phyloP scores from a whole-genome alignment of 2,888 invertebrate species.

The Thymelicus acteon region DNA sequence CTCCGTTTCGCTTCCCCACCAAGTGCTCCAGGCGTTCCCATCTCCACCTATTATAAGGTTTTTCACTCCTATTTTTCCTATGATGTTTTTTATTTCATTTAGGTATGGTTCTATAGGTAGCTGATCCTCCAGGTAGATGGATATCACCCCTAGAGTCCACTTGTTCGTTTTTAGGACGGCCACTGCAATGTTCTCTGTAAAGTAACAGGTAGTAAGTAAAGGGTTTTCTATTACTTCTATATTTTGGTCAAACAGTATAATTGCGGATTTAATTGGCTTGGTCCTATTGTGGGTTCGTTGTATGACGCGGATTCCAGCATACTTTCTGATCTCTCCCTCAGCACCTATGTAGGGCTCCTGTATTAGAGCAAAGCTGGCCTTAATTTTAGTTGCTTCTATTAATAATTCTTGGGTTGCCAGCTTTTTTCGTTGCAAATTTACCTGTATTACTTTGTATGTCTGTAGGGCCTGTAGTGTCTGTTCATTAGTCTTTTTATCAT shows the following conservation, averaged over 20 bases:
- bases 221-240: slow-evolving; percentile 22
- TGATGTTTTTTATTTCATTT: neutral
- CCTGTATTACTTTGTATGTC: neutral
- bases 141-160: slow-evolving; percentile 30
- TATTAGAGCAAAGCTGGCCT: slow-evolving; percentile 6
- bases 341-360: slow-evolving; percentile 36
- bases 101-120: slow-evolving; percentile 30
- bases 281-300: slow-evolving; percentile 40
- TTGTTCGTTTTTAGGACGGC: slow-evolving; percentile 26
- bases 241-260: slow-evolving; percentile 28
- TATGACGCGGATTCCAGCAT: slow-evolving; percentile 12
- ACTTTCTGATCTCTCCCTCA: slow-evolving; percentile 5
- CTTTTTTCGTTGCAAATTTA: slow-evolving; percentile 9
- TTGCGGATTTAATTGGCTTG: slow-evolving; percentile 37
- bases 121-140: slow-evolving; percentile 32
- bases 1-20: slow-evolving; percentile 30
- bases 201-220: slow-evolving; percentile 12
- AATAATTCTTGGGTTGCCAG: slow-evolving; percentile 37
- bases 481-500: too few species aligned
- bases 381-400: neutral
- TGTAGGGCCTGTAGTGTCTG: too few species aligned
- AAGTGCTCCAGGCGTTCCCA: slow-evolving; percentile 35
- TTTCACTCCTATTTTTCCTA: neutral
- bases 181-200: slow-evolving; percentile 33
- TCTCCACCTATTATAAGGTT: slow-evolving; percentile 37